Evolutionary conservation across 2,888 invertebrate species (phyloP).

Genomic region (Parascotia fuliginaria): DNA sequence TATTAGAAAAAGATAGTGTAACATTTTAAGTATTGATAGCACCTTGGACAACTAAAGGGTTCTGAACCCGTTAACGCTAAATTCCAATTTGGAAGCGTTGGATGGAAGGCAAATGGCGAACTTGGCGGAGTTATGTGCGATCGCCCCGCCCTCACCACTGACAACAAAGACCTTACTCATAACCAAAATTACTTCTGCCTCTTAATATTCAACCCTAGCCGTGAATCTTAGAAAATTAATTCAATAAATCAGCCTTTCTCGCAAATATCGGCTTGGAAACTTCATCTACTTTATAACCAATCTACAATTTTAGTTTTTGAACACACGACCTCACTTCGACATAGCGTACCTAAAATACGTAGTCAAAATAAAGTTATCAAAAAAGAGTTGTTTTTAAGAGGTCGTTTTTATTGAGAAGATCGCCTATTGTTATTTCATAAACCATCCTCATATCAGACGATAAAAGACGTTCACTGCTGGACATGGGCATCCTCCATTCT

Average conservation of each 20-base stretch:
- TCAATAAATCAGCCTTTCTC: slow-evolving; percentile 74
- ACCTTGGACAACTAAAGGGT: neutral
- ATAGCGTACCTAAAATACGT: slow-evolving; percentile 52
- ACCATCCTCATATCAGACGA: too few species aligned
- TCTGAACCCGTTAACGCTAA: slow-evolving; percentile 54
- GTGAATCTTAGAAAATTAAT: slow-evolving; percentile 79
- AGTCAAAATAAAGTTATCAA: too few species aligned
- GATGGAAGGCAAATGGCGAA: slow-evolving; percentile 41
- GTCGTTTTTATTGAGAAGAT: too few species aligned
- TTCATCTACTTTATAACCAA: slow-evolving; percentile 62
- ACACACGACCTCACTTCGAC: slow-evolving; percentile 38
- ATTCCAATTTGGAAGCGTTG: slow-evolving; percentile 59
- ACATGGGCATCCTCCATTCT: too few species aligned
- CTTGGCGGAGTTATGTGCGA: slow-evolving; percentile 64
- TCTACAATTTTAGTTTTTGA: slow-evolving; percentile 60
- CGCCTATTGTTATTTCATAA: too few species aligned
- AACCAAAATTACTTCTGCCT: slow-evolving; percentile 76
- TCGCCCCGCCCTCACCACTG: slow-evolving; percentile 55
- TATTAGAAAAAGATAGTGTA: neutral
- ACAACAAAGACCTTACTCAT: slow-evolving; percentile 73
- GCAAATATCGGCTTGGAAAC: slow-evolving; percentile 66
- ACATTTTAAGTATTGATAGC: neutral
- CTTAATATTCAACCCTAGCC: slow-evolving; percentile 73
- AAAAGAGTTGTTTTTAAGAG: too few species aligned
- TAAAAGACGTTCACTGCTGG: too few species aligned